These are phyloP conservation scores for Caenorhabditis latens DNA, from an alignment of 1,140 invertebrate species.

Conservation along the genomic window DNA sequence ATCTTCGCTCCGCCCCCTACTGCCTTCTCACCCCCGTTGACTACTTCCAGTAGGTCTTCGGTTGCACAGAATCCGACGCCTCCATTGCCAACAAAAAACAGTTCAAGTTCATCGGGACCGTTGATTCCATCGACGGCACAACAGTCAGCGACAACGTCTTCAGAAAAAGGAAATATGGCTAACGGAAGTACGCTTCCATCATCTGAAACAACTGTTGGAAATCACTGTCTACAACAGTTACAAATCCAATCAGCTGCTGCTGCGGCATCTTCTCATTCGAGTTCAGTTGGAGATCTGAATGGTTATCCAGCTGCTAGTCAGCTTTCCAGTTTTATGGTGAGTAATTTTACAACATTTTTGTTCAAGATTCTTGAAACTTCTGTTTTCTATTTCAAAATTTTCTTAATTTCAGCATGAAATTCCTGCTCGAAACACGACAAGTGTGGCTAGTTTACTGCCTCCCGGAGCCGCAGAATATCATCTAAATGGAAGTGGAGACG, in stretches of 20 bases:
- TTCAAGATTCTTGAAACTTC: background rate
- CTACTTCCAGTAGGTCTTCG: slow-evolving; percentile 56
- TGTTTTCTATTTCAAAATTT: background rate
- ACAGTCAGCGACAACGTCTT: slow-evolving; percentile 7
- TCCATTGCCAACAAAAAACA: background rate
- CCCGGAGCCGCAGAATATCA: background rate
- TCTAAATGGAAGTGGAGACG: slow-evolving; percentile 47
- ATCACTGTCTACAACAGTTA: slow-evolving; percentile 24
- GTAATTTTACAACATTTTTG: background rate
- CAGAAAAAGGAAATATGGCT: background rate
- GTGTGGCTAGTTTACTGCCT: slow-evolving; percentile 5
- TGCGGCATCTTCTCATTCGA: background rate
- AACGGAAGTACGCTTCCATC: slow-evolving; percentile 28
- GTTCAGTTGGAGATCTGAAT: background rate
- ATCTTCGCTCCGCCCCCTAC: background rate
- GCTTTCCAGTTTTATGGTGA: slow-evolving; percentile 27
- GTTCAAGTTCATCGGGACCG: background rate
- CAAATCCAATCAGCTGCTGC: slow-evolving; percentile 37
- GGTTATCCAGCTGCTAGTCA: slow-evolving; percentile 14
- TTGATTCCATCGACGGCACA: background rate
- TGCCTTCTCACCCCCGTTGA: slow-evolving; percentile 61
- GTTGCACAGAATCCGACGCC: slow-evolving; percentile 55
- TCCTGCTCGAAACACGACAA: slow-evolving; percentile 34
- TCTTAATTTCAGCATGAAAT: slow-evolving; percentile 24
- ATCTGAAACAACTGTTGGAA: slow-evolving; percentile 27